A percentile compares a stretch with the other conserved stretches of the same genome.
phyloP scores from a whole-genome alignment of 2,113 vertebrate species.

The Anarrhichthys ocellatus region DNA sequence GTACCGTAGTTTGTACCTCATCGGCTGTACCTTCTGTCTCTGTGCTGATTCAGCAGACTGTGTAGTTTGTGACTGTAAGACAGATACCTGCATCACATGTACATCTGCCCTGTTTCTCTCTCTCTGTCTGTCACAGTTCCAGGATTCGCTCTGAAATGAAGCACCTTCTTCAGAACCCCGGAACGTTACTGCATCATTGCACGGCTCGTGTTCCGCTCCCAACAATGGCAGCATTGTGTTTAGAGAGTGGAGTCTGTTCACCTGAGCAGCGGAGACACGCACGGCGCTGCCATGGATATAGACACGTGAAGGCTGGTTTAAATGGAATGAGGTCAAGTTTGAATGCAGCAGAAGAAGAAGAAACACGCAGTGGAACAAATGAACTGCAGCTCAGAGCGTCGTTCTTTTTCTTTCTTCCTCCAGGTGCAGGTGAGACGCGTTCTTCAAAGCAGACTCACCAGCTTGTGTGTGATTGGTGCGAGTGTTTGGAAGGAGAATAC shows the following conservation, averaged over 20 bases:
- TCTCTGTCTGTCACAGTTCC: not conserved
- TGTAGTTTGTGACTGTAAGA: not conserved
- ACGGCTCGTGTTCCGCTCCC: not conserved
- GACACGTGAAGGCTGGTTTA: slow-evolving; percentile 29
- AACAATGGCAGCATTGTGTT: slow-evolving; percentile 13
- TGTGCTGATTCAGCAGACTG: too few species aligned
- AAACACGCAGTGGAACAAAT: not conserved
- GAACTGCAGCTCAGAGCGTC: not conserved
- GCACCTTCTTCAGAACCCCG: too few species aligned
- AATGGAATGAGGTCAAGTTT: slow-evolving; percentile 49
- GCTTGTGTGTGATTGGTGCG: not conserved
- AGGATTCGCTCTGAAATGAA: too few species aligned
- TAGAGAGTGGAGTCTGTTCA: slow-evolving; percentile 40
- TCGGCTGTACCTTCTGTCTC: not conserved
- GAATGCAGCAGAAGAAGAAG: too few species aligned
- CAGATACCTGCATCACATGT: not conserved
- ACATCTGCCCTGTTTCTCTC: not conserved
- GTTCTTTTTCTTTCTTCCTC: too few species aligned
- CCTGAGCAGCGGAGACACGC: slow-evolving; percentile 55
- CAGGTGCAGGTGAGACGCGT: not conserved
- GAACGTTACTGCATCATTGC: not conserved
- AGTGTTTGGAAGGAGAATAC: not conserved
- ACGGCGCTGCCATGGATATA: slow-evolving; percentile 36
- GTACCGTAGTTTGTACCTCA: not conserved
- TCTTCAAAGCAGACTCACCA: not conserved